Evolutionary conservation across 1,140 invertebrate genomes (phyloP), one percentile per base, ranked within the genome.

Genomic region (Pogonognathellus flavescens): DNA sequence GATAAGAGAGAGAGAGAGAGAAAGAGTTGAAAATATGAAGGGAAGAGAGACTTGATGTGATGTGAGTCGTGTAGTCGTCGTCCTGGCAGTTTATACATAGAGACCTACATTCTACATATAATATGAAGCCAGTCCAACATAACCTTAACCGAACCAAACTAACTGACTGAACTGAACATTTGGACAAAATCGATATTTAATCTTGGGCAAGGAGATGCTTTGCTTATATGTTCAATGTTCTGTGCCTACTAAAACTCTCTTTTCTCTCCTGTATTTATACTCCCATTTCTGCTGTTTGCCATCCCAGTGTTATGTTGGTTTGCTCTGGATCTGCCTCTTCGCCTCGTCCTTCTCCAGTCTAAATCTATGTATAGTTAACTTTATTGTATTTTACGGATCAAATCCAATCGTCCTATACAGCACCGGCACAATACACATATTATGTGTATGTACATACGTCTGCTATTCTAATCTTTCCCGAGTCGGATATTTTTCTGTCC

Each of bases 161-260:
- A 76, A 76, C 70, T 76, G 22, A 76, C 70, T 76, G 22, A 76
- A 50, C 70, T 53, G 80, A 81, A 57, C 80, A 62, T 50, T 83
- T 60, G 60, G 82, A 66, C 82, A 83, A 83, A 83, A 83, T 83
- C 82, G 82, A 83, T 83, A 83, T 83, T 83, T 83, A 83, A 83
- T 83, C 82, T 83, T 83, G 82, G 60, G 82, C 82, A 57, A 83
- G 80, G 80, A 52, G 80, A 81, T 81, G 80, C 80, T 76, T 76
- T 76, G 70, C 70, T 76, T 76, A 76, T 49, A 76, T 76, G 70
- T 76, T 76, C 70, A 76, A 76, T 76, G 70, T 76, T 76, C 66
- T 70, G 14, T 76, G 70, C 31, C 70, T 76, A 25, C 70, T 76
- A 25, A 49, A 41, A 25, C 70, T 76, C 25, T 72, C 25, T 25